A percentile compares a stretch with the other conserved stretches of the same genome.
These are phyloP conservation scores for Actinostola sp. DNA, from an alignment of 92 coral and sea anemone species.

Conservation along the genomic window DNA sequence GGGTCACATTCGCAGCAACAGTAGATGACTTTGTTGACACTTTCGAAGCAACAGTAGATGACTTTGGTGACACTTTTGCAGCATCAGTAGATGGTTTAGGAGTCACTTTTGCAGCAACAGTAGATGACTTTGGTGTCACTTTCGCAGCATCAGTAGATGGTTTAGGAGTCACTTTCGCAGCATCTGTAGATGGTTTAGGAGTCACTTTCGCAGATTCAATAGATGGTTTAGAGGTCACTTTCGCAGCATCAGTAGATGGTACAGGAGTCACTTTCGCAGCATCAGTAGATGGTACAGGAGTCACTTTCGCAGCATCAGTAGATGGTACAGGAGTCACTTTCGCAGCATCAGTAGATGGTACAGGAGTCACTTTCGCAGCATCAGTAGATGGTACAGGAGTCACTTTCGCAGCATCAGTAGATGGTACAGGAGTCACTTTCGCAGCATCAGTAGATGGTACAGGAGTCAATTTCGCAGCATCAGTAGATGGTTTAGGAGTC, in stretches of 20 bases:
- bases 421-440: constrained; percentile 10
- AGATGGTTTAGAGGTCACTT: constrained; percentile 13
- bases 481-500: constrained; percentile 14
- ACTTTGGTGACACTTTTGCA: constrained; percentile 10
- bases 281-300: constrained; percentile 10
- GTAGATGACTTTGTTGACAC: constrained; percentile 6
- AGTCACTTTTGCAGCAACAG: constrained; percentile 12
- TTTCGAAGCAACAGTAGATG: constrained; percentile 15
- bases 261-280: constrained; percentile 11
- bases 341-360: constrained; percentile 10
- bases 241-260: constrained; percentile 7
- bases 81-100: constrained; percentile 21
- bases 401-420: constrained; percentile 18
- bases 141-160: constrained; percentile 3
- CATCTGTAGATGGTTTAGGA: constrained; percentile 20
- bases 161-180: constrained; percentile 10
- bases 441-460: constrained; percentile 7
- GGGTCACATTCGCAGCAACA: constrained; percentile 8
- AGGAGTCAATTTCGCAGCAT: constrained; percentile 1
- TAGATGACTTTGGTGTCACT: constrained; percentile 21
- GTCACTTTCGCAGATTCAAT: constrained; percentile 11
- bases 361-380: constrained; percentile 20
- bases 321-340: constrained; percentile 16
- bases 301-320: constrained; percentile 11
- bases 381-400: constrained; percentile 13